A percentile compares a stretch with the other conserved stretches of the same genome.
These are phyloP conservation scores for Trogon surrucura DNA, from an alignment of 2,113 vertebrate genomes.

Conservation along the genomic window DNA sequence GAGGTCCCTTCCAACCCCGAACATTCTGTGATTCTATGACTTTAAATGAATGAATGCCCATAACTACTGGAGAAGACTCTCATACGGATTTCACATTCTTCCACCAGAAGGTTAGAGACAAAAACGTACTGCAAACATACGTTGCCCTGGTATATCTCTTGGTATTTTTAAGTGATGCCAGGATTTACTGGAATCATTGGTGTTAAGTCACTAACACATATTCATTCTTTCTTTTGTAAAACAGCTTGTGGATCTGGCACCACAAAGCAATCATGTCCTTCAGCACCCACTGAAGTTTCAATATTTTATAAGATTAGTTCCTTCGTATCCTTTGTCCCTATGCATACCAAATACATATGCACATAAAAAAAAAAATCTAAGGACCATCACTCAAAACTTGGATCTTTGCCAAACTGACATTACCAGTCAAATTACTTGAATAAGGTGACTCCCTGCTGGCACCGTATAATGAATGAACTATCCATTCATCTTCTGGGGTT, in stretches of 20 bases:
- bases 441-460: background rate
- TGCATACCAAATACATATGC: too few species aligned
- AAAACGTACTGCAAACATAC: background rate
- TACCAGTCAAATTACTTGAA: background rate
- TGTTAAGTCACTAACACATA: background rate
- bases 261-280: background rate
- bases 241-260: rapidly evolving
- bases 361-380: background rate
- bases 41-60: background rate
- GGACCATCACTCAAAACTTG: background rate
- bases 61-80: background rate
- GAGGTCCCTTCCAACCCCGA: too few species aligned
- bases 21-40: too few species aligned
- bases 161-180: background rate
- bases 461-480: background rate
- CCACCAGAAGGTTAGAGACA: background rate
- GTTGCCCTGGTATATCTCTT: background rate
- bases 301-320: background rate
- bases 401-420: background rate
- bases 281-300: background rate
- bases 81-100: background rate
- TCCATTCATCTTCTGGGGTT: background rate
- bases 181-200: background rate
- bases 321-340: background rate
- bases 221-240: background rate